These are phyloP conservation scores for Lottia gigantea DNA, from an alignment of 2,888 invertebrate genomes.

Conservation along the genomic window DNA sequence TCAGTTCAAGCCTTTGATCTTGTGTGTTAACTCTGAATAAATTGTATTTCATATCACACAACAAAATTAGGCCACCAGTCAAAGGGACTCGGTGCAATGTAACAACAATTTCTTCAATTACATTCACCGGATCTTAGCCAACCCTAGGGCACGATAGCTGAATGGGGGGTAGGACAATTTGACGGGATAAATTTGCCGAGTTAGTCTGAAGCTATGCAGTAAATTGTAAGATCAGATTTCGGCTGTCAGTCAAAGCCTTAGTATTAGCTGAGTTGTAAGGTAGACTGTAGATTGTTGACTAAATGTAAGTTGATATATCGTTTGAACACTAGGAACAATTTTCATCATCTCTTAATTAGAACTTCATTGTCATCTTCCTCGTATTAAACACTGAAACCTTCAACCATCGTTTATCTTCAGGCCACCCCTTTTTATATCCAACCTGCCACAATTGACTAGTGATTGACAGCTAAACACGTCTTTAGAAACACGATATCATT, in stretches of 20 bases:
- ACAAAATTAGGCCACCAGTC: no score
- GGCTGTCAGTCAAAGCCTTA: neutral
- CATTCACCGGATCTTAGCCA: neutral
- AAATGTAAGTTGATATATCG: neutral
- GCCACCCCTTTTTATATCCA: constrained; percentile 4
- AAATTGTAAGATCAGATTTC: constrained; percentile 2
- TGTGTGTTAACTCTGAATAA: no score
- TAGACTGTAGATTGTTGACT: neutral
- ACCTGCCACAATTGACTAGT: constrained; percentile 1
- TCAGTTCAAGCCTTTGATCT: no score
- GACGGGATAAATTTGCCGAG: neutral
- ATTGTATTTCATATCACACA: no score
- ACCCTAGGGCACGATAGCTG: neutral
- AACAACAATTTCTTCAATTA: constrained; percentile 3
- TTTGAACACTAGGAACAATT: neutral
- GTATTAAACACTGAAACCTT: neutral
- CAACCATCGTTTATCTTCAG: constrained; percentile 1
- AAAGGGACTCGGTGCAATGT: neutral
- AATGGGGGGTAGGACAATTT: constrained; percentile 7
- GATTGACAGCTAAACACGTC: constrained; percentile 7
- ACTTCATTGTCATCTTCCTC: neutral
- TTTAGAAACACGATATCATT: constrained; percentile 3
- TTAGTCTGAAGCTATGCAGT: neutral
- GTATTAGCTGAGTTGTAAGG: neutral
- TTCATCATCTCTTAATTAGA: neutral